A percentile compares a stretch with the other conserved stretches of the same genome.
Conservation (phyloP, 2,797 vertebrate genomes). For the Anableps anableps region DNA sequence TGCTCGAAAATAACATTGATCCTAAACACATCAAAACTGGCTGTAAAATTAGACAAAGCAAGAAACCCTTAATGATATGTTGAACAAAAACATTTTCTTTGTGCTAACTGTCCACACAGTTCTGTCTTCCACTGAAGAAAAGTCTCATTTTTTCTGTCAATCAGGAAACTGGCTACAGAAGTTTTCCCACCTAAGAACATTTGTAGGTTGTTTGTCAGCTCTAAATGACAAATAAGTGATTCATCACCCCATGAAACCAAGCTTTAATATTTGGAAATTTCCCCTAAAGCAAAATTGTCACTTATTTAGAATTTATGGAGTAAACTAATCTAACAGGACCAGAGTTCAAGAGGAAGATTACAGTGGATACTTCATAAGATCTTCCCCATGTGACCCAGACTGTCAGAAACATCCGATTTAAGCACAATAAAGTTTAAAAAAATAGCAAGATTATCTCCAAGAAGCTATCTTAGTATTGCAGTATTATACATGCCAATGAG, state of each 20-base stretch:
- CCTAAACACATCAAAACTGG: not conserved
- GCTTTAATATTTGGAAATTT: not conserved
- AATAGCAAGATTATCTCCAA: not conserved
- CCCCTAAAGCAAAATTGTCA: not conserved
- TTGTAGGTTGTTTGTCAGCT: not conserved
- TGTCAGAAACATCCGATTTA: not conserved
- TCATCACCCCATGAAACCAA: not conserved
- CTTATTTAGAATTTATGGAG: not conserved
- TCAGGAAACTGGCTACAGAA: not conserved
- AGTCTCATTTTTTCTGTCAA: not conserved
- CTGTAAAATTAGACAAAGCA: not conserved
- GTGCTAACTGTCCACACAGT: not conserved
- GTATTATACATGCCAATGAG: not conserved
- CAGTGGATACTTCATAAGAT: not conserved
- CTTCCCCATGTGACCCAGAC: not conserved
- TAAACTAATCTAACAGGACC: not conserved
- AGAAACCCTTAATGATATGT: not conserved
- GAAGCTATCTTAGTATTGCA: not conserved
- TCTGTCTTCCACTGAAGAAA: not conserved
- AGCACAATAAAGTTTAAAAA: not conserved
- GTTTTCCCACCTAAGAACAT: not conserved
- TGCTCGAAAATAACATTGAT: not conserved
- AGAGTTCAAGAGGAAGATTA: not conserved
- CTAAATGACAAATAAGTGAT: not conserved
- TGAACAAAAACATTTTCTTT: not conserved